Evolutionary conservation across 2,113 vertebrate genomes (phyloP).

Genomic region (Brachyistius frenatus): DNA sequence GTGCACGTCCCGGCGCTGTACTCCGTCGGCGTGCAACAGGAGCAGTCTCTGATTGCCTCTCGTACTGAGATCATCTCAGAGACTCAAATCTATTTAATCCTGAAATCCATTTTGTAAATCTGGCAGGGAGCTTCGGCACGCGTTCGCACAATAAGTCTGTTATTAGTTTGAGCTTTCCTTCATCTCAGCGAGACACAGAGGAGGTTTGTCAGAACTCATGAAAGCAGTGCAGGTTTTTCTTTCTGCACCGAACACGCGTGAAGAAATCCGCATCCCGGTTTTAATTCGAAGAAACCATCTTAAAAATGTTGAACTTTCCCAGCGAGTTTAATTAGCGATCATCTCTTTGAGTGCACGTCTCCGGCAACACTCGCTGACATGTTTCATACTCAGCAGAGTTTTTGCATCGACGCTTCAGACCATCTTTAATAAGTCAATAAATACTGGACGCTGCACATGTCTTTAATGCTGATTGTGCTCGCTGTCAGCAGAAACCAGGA

Average conservation of each 20-base stretch:
- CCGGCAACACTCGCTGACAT: not conserved
- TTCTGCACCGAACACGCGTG: not conserved
- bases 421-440: constrained; percentile 25
- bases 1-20: no score
- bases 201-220: not conserved
- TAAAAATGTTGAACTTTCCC: not conserved
- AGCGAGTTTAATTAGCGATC: not conserved
- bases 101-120: no score
- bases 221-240: not conserved
- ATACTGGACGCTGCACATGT: not conserved
- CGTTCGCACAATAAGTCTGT: not conserved
- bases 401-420: not conserved
- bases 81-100: no score
- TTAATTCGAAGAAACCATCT: not conserved
- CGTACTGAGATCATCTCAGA: no score
- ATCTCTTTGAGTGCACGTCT: not conserved
- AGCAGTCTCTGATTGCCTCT: no score
- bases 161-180: constrained; percentile 3
- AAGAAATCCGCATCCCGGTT: not conserved
- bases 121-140: no score
- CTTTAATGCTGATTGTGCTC: constrained; percentile 42
- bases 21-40: no score
- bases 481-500: constrained; percentile 48
- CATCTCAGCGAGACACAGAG: not conserved
- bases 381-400: constrained; percentile 14